Conservation (phyloP, 2,113 vertebrate genomes). For the Panurus biarmicus region DNA sequence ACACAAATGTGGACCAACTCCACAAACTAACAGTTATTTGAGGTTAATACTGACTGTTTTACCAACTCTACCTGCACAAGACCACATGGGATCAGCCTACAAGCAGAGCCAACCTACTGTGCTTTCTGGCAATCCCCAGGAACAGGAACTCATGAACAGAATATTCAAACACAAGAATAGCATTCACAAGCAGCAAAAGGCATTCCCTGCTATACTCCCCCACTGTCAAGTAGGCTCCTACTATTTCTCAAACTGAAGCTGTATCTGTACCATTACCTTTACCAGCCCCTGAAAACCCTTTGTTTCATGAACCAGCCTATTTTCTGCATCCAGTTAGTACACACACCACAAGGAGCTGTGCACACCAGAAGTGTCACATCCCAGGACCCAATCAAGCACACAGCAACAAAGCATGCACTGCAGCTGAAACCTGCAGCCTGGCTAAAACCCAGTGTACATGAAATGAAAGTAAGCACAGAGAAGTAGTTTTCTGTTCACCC, state of each 20-base stretch:
- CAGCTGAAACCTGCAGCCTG: neutral
- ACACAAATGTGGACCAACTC: neutral
- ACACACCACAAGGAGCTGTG: neutral
- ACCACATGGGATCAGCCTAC: neutral
- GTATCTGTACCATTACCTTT: neutral
- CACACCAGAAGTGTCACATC: neutral
- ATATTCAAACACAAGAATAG: neutral
- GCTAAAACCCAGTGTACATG: neutral
- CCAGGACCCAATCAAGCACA: neutral
- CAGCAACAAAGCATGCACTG: accelerated
- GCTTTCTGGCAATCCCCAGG: neutral
- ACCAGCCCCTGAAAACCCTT: neutral
- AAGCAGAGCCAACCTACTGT: neutral
- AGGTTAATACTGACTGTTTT: neutral
- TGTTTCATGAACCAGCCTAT: neutral
- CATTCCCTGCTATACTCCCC: neutral
- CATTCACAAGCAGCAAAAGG: neutral
- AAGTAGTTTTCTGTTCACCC: neutral
- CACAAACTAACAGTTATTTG: neutral
- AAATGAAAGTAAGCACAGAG: neutral
- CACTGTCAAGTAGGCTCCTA: neutral
- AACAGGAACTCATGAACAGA: neutral
- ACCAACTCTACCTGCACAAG: neutral
- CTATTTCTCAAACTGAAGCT: neutral
- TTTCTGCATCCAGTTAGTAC: neutral